A percentile compares a stretch with the other conserved stretches of the same genome.
Evolutionary conservation across 1,140 invertebrate genomes (phyloP).

Genomic region (Drosophila subobscura): DNA sequence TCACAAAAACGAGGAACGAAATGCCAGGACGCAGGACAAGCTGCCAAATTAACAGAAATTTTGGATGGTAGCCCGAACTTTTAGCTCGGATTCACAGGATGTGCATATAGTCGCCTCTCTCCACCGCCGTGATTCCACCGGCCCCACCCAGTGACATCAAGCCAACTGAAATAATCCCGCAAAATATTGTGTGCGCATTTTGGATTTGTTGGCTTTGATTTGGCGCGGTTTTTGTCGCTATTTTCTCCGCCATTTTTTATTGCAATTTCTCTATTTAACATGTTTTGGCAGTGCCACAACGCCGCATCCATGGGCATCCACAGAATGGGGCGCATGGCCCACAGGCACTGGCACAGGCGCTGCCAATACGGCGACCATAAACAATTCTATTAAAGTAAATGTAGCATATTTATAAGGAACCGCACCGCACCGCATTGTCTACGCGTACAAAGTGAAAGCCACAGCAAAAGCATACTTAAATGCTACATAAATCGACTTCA

Average conservation of each 20-base stretch:
- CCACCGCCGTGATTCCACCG: background rate
- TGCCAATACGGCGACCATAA: constrained; percentile 66
- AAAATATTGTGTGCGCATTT: constrained; percentile 74
- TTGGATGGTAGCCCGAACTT: constrained; percentile 58
- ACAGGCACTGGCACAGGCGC: constrained; percentile 20
- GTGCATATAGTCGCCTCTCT: constrained; percentile 9
- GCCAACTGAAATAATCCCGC: constrained; percentile 79
- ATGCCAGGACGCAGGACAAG: constrained; percentile 52
- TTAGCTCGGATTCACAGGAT: constrained; percentile 43
- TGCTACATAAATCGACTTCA: constrained; percentile 72
- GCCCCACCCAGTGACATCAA: constrained; percentile 57
- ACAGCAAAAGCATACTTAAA: constrained; percentile 59
- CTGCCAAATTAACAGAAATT: constrained; percentile 81
- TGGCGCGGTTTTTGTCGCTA: constrained; percentile 57
- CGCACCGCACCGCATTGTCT: background rate
- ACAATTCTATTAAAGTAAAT: constrained; percentile 82
- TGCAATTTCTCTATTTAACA: constrained; percentile 62
- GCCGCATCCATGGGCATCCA: constrained; percentile 46
- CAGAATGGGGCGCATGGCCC: constrained; percentile 35
- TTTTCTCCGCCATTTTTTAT: constrained; percentile 19
- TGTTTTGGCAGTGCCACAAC: constrained; percentile 71
- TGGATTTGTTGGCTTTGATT: constrained; percentile 77
- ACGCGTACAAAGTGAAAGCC: constrained; percentile 31
- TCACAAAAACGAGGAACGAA: constrained; percentile 25
- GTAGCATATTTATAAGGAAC: constrained; percentile 70